Percentiles rank a stretch among this genome's conserved stretches.
These are phyloP conservation scores for Paramormyrops kingsleyae DNA, from an alignment of 2,113 vertebrate species.

Conservation along the genomic window DNA sequence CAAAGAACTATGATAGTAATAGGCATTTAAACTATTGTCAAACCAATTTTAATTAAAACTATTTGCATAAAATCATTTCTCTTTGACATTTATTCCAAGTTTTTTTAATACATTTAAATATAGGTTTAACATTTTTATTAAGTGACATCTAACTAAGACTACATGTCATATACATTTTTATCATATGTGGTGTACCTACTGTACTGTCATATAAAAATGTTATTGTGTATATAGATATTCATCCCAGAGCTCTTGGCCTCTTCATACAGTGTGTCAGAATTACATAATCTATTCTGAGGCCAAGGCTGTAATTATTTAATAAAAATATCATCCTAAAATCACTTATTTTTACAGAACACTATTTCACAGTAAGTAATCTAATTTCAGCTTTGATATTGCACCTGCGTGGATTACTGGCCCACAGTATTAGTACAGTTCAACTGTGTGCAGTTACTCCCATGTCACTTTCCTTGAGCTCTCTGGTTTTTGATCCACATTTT, in stretches of 20 bases:
- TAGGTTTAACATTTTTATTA: not conserved
- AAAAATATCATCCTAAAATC: not conserved
- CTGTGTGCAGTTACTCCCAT: not conserved
- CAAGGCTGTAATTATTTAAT: not conserved
- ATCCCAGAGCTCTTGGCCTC: not conserved
- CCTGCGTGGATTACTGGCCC: not conserved
- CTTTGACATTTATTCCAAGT: not conserved
- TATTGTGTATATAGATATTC: not conserved
- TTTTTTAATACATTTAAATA: not conserved
- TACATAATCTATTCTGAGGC: not conserved
- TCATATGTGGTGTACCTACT: not conserved
- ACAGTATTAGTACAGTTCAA: not conserved
- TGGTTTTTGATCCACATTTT: not conserved
- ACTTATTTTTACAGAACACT: not conserved
- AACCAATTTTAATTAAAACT: not conserved
- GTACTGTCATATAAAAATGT: not conserved
- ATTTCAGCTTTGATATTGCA: not conserved
- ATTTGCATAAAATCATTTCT: not conserved
- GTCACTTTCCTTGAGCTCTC: not conserved
- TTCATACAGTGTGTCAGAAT: not conserved
- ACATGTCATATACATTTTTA: not conserved
- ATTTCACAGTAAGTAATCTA: not conserved
- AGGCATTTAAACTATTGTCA: not conserved
- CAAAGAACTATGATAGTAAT: not conserved
- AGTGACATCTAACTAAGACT: not conserved